Percentiles rank a stretch among this genome's conserved stretches.
These are phyloP conservation scores for Galerucella nymphaeae DNA, from an alignment of 2,888 invertebrate species.

Conservation along the genomic window DNA sequence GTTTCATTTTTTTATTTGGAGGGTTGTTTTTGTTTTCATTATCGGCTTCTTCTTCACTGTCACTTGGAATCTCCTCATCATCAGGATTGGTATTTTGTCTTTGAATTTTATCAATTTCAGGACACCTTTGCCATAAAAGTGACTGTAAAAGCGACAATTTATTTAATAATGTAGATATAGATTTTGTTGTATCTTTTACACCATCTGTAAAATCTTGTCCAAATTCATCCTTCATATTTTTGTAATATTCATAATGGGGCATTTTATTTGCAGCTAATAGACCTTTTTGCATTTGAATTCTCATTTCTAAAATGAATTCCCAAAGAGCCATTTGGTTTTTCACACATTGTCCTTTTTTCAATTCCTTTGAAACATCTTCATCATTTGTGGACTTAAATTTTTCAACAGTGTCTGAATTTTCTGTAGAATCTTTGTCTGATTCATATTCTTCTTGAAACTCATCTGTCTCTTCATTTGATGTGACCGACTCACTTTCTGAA, in stretches of 20 bases:
- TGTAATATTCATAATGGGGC: slow-evolving; percentile 73
- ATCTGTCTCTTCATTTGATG: slow-evolving; percentile 10
- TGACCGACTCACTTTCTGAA: not conserved
- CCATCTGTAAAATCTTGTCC: slow-evolving; percentile 68
- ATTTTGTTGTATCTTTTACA: slow-evolving; percentile 67
- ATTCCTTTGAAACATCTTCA: slow-evolving; percentile 34
- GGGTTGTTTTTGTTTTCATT: slow-evolving; percentile 46
- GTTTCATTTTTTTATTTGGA: slow-evolving; percentile 68
- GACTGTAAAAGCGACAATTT: slow-evolving; percentile 73
- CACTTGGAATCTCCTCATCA: slow-evolving; percentile 76
- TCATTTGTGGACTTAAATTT: slow-evolving; percentile 30
- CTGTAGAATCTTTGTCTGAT: not conserved
- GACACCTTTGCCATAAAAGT: slow-evolving; percentile 71
- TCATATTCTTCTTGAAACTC: slow-evolving; percentile 4
- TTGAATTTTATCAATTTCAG: slow-evolving; percentile 72
- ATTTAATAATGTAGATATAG: slow-evolving; percentile 72
- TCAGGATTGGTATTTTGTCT: slow-evolving; percentile 57
- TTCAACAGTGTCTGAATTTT: slow-evolving; percentile 46
- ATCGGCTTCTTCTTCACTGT: slow-evolving; percentile 64
- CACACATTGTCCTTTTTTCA: slow-evolving; percentile 75
- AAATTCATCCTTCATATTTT: slow-evolving; percentile 61
- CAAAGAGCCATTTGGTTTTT: slow-evolving; percentile 80
- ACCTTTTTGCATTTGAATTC: slow-evolving; percentile 89
- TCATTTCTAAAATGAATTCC: slow-evolving; percentile 86
- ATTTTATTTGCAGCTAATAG: slow-evolving; percentile 81